Evolutionary conservation across 1,140 invertebrate species (phyloP).

Genomic region (Trachymyrmex septentrionalis): DNA sequence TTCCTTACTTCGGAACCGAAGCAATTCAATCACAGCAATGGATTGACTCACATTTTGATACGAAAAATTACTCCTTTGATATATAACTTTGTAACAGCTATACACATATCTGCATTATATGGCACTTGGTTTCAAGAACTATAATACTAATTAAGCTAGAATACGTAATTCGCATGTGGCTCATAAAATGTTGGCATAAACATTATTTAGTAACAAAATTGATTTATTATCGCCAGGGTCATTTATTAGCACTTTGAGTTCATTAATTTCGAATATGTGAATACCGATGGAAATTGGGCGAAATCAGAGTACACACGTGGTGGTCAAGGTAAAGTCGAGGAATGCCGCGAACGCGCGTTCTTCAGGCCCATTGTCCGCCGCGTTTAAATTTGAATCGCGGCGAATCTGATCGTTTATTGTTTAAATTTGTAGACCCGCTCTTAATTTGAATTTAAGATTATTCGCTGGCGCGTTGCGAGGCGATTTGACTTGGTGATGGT

Average conservation of each 20-base stretch:
- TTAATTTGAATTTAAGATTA: constrained; percentile 85
- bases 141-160: no score
- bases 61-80: no score
- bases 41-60: no score
- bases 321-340: constrained; percentile 66
- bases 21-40: no score
- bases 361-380: constrained; percentile 78
- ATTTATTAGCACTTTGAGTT: constrained; percentile 13
- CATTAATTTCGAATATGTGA: not conserved
- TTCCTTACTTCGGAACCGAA: no score
- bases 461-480: constrained; percentile 83
- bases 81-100: no score
- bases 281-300: not conserved
- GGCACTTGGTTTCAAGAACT: not conserved
- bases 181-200: not conserved
- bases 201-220: not conserved
- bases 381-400: constrained; percentile 84
- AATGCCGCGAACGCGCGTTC: constrained; percentile 71
- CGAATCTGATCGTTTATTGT: constrained; percentile 85
- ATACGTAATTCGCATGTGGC: not conserved
- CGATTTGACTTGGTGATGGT: constrained; percentile 85
- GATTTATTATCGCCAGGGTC: not conserved
- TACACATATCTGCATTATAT: not conserved
- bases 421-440: constrained; percentile 85
- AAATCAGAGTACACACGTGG: constrained; percentile 56